A percentile compares a stretch with the other conserved stretches of the same genome.
Conservation (phyloP, 2,797 vertebrate genomes). For the Gadopsis bispinosus region DNA sequence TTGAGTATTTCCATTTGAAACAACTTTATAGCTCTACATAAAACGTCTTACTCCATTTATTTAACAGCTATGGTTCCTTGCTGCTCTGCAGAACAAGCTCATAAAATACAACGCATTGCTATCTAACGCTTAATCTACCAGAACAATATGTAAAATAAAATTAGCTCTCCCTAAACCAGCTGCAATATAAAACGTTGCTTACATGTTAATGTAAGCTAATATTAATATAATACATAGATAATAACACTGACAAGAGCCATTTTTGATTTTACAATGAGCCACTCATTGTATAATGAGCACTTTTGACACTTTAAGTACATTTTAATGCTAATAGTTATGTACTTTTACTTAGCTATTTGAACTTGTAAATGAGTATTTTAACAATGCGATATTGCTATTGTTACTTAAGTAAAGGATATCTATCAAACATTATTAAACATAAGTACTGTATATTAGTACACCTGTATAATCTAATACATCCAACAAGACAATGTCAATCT, state of each 20-base stretch:
- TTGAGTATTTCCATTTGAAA: background rate
- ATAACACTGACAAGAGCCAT: background rate
- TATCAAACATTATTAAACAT: background rate
- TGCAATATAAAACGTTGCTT: background rate
- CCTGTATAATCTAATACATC: background rate
- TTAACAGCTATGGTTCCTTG: background rate
- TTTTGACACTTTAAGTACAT: background rate
- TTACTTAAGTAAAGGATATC: background rate
- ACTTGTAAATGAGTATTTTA: background rate
- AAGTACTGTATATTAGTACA: background rate
- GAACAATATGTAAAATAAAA: background rate
- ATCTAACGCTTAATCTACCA: background rate
- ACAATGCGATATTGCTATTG: background rate
- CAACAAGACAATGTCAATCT: background rate
- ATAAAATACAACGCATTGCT: background rate
- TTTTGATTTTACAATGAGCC: background rate
- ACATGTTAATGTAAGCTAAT: background rate
- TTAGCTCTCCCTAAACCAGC: background rate
- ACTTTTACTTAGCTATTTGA: background rate
- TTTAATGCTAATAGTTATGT: too few relatives aligned
- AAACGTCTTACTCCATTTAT: background rate
- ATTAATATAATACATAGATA: background rate
- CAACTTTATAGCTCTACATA: background rate
- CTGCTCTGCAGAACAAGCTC: background rate
- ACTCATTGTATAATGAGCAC: background rate